Conservation (phyloP, 2,113 vertebrate species). For the Pollimyrus isidori region DNA sequence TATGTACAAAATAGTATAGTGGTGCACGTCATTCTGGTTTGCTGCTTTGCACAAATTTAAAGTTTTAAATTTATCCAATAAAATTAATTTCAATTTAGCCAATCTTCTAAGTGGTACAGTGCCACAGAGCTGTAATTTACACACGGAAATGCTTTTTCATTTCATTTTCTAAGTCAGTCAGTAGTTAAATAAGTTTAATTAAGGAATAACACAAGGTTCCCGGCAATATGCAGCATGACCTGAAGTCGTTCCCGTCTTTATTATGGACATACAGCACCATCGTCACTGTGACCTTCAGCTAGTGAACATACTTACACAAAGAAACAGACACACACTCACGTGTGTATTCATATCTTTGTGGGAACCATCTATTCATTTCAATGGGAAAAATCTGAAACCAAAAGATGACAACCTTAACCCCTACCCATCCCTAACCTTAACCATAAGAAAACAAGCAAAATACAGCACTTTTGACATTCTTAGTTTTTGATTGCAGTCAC, state of each 20-base stretch:
- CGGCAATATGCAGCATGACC: not conserved
- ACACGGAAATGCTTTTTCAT: not conserved
- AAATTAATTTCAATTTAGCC: not conserved
- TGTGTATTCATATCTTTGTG: not conserved
- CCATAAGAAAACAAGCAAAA: not conserved
- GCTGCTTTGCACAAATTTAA: not conserved
- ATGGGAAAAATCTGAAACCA: not conserved
- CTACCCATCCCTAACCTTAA: not conserved
- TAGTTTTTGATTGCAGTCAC: not conserved
- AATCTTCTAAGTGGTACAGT: not conserved
- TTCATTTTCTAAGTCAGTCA: not conserved
- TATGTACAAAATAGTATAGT: not conserved
- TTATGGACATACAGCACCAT: too few species aligned
- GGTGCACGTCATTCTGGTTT: not conserved
- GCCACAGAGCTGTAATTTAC: not conserved
- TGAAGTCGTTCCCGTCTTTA: conserved; percentile 49
- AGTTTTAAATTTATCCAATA: not conserved
- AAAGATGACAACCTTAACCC: not conserved
- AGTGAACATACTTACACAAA: not conserved
- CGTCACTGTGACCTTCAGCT: conserved; percentile 10
- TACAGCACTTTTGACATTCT: not conserved
- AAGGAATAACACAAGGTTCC: not conserved
- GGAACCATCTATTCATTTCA: not conserved
- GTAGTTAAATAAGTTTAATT: not conserved
- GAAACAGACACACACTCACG: not conserved